phyloP scores from a whole-genome alignment of 2,113 vertebrate genomes.

The Lepus europaeus region DNA sequence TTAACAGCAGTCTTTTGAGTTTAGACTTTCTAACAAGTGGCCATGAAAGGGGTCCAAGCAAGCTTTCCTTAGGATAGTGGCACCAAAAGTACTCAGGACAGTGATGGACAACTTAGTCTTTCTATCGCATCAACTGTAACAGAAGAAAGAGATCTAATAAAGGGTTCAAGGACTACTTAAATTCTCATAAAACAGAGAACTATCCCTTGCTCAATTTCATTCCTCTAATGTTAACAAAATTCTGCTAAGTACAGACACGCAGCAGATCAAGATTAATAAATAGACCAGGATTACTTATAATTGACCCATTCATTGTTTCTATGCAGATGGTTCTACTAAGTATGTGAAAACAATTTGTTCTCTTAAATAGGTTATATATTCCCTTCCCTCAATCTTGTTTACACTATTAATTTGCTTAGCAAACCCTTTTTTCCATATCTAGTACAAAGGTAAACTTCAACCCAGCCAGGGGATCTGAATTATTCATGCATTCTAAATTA shows the following conservation, averaged over 20 bases:
- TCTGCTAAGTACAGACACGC: neutral
- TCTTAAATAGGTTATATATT: conserved; percentile 79
- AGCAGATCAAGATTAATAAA: conserved; percentile 67
- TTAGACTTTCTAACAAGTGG: neutral
- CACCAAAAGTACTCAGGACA: neutral
- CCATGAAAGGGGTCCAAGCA: neutral
- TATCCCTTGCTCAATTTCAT: neutral
- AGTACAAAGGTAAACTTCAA: conserved; percentile 80
- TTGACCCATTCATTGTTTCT: conserved; percentile 74
- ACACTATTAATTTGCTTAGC: conserved; percentile 84
- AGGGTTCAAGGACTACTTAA: conserved; percentile 12
- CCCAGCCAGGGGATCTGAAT: conserved; percentile 79
- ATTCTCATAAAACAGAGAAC: neutral
- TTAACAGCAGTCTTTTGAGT: neutral
- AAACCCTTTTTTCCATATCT: conserved; percentile 79
- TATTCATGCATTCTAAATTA: conserved; percentile 84
- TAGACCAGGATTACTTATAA: conserved; percentile 65
- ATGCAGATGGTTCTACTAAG: conserved; percentile 73
- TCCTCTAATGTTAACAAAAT: neutral
- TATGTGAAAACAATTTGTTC: conserved; percentile 83
- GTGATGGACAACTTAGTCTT: neutral
- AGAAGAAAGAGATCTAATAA: neutral
- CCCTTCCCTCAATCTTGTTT: conserved; percentile 79
- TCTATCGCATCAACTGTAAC: neutral
- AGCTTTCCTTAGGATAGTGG: neutral